Percentiles rank a stretch among this genome's conserved stretches.
Evolutionary conservation across 2,888 invertebrate genomes (phyloP).

Genomic region (Leptinotarsa rubiginosa): DNA sequence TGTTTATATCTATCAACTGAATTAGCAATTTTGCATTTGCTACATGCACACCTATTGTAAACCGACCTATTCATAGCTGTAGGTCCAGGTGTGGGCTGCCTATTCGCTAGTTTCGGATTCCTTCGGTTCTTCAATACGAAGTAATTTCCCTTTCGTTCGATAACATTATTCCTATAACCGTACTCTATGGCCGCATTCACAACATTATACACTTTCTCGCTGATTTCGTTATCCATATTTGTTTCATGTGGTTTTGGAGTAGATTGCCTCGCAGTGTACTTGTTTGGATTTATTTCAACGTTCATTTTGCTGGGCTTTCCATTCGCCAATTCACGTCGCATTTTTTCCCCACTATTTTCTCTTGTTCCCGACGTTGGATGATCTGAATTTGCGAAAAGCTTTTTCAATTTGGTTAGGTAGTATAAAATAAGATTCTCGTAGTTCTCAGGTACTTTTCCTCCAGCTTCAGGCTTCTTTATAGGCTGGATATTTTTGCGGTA

Average conservation of each 20-base stretch:
- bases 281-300: slow-evolving; percentile 34
- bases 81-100: slow-evolving; percentile 42
- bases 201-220: slow-evolving; percentile 48
- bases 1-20: background rate
- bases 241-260: slow-evolving; percentile 31
- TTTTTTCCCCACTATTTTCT: slow-evolving; percentile 41
- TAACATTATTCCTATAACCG: slow-evolving; percentile 53
- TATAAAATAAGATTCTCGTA: slow-evolving; percentile 53
- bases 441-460: slow-evolving; percentile 38
- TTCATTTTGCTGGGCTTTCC: slow-evolving; percentile 19
- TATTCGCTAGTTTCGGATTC: slow-evolving; percentile 33
- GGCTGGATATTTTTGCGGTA: slow-evolving; percentile 1
- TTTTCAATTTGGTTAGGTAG: slow-evolving; percentile 52
- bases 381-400: slow-evolving; percentile 41
- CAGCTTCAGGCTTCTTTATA: background rate
- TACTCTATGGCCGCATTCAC: slow-evolving; percentile 55
- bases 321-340: slow-evolving; percentile 33
- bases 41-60: slow-evolving; percentile 32
- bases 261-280: slow-evolving; percentile 39
- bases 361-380: slow-evolving; percentile 32
- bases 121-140: slow-evolving; percentile 47
- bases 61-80: slow-evolving; percentile 3
- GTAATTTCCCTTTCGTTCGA: slow-evolving; percentile 53
- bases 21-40: slow-evolving; percentile 24
- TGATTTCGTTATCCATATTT: slow-evolving; percentile 30